phyloP scores from a whole-genome alignment of 2,888 invertebrate species.

The Amiota minor region DNA sequence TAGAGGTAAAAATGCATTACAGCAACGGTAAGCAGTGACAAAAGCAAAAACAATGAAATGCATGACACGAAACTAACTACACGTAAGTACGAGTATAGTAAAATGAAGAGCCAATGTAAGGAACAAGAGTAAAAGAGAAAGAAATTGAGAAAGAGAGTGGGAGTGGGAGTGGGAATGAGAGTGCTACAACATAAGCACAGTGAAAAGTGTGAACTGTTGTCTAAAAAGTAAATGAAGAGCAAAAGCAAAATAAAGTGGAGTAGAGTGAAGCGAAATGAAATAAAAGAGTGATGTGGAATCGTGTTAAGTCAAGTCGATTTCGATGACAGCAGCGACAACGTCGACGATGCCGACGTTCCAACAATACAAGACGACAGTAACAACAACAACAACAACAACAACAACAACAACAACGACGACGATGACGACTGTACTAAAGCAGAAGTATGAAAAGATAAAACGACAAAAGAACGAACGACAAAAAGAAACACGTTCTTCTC shows the following conservation, averaged over 20 bases:
- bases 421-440: slow-evolving; percentile 63
- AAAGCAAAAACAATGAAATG: slow-evolving; percentile 33
- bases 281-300: background rate
- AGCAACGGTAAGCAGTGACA: slow-evolving; percentile 42
- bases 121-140: background rate
- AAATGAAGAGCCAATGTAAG: background rate
- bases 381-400: too few species aligned
- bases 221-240: background rate
- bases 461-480: too few species aligned
- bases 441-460: too few species aligned
- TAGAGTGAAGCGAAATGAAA: background rate
- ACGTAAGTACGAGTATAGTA: background rate
- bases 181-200: too few species aligned
- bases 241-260: background rate
- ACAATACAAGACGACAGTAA: too few species aligned
- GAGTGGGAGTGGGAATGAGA: too few species aligned
- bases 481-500: slow-evolving; percentile 49
- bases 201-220: too few species aligned
- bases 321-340: too few species aligned
- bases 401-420: slow-evolving; percentile 32
- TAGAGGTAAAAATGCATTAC: slow-evolving; percentile 39
- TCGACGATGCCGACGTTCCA: too few species aligned
- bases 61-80: background rate
- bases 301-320: slow-evolving; percentile 5
- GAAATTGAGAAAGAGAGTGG: background rate